phyloP scores from a whole-genome alignment of 2,113 vertebrate genomes.

The Actenoides hombroni region DNA sequence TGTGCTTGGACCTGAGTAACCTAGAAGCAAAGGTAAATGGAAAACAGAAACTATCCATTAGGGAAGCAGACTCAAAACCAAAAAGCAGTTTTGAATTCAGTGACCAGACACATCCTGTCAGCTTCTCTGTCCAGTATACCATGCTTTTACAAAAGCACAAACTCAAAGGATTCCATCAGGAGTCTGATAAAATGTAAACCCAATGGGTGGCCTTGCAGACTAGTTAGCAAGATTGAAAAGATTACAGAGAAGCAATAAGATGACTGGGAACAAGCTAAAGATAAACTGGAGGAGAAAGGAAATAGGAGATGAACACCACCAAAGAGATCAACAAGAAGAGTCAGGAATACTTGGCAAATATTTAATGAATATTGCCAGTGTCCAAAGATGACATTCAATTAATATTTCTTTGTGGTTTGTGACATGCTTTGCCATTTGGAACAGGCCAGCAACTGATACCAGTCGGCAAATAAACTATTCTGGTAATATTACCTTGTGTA shows the following conservation, averaged over 20 bases:
- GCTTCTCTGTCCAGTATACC: background rate
- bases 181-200: background rate
- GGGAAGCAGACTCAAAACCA: background rate
- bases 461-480: background rate
- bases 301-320: background rate
- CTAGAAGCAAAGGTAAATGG: background rate
- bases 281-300: background rate
- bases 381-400: background rate
- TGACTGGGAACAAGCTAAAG: background rate
- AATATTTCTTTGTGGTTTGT: background rate
- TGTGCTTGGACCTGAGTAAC: background rate
- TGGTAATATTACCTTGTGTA: background rate
- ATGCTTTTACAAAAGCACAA: background rate
- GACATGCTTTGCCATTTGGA: background rate
- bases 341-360: background rate
- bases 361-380: background rate
- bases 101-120: background rate
- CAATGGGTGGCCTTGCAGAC: accelerated
- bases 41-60: background rate
- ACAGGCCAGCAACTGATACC: background rate
- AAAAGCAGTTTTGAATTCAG: background rate
- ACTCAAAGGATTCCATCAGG: background rate
- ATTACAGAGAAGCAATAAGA: background rate
- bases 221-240: background rate
- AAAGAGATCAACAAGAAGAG: background rate